A percentile compares a stretch with the other conserved stretches of the same genome.
These are phyloP conservation scores for Ceratina australensis DNA, from an alignment of 1,140 invertebrate species.

Conservation along the genomic window DNA sequence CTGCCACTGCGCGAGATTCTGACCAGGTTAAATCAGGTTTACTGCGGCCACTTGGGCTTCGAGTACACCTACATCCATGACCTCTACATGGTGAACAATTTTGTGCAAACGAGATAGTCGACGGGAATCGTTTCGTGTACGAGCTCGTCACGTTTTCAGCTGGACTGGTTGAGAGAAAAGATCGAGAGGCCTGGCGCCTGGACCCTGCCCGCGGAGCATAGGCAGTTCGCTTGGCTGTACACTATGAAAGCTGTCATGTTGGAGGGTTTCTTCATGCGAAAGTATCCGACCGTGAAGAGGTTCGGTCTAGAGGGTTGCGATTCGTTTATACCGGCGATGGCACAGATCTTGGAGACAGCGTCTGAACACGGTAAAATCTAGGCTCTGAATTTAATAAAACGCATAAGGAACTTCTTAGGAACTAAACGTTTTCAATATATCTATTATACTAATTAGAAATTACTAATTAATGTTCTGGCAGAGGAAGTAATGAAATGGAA, in stretches of 20 bases:
- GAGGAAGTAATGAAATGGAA: neutral
- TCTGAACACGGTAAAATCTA: constrained; percentile 82
- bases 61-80: constrained; percentile 95
- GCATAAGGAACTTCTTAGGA: too few species aligned
- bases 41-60: constrained; percentile 86
- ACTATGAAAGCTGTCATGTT: constrained; percentile 89
- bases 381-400: too few species aligned
- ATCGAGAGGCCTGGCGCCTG: constrained; percentile 89
- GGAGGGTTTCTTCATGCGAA: constrained; percentile 92
- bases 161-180: constrained; percentile 89
- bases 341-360: constrained; percentile 92
- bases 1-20: constrained; percentile 88
- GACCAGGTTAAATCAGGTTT: constrained; percentile 85
- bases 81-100: constrained; percentile 67
- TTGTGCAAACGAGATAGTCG: neutral
- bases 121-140: neutral
- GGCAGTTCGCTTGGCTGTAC: constrained; percentile 85
- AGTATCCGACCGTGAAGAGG: constrained; percentile 94
- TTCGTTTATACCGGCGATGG: constrained; percentile 92
- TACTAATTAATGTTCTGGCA: too few species aligned
- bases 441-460: neutral
- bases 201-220: constrained; percentile 84
- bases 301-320: constrained; percentile 97
- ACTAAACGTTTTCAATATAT: too few species aligned
- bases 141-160: constrained; percentile 73